phyloP scores from a whole-genome alignment of 2,888 invertebrate species.

The Acleris sparsana region DNA sequence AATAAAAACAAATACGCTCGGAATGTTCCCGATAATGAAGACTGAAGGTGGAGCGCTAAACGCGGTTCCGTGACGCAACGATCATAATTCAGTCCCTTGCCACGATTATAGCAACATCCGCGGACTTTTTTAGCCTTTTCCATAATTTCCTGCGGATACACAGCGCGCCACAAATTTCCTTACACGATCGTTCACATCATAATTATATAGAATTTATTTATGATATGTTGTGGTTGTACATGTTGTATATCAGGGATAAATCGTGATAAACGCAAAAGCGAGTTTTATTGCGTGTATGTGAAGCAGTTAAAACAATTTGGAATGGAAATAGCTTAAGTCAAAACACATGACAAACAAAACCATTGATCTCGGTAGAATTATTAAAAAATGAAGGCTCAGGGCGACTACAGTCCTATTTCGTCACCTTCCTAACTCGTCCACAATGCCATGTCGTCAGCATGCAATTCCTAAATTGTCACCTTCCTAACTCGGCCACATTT shows the following conservation, averaged over 20 bases:
- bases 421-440: too few relatives aligned
- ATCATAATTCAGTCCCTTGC: conserved; percentile 7
- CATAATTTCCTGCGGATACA: conserved; percentile 36
- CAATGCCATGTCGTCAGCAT: too few relatives aligned
- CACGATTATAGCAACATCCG: conserved; percentile 10
- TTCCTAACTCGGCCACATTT: too few relatives aligned
- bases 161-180: conserved; percentile 4
- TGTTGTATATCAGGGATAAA: not conserved
- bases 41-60: not conserved
- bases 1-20: conserved; percentile 3
- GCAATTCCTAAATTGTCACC: too few relatives aligned
- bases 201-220: not conserved
- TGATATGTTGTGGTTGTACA: not conserved
- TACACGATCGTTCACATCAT: not conserved
- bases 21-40: conserved; percentile 4
- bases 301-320: too few relatives aligned
- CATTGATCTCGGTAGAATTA: too few relatives aligned
- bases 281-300: too few relatives aligned
- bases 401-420: too few relatives aligned
- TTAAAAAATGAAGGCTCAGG: too few relatives aligned
- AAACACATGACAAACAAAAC: too few relatives aligned
- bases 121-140: conserved; percentile 22
- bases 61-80: conserved; percentile 14
- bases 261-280: too few relatives aligned
- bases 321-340: too few relatives aligned